These are phyloP conservation scores for Thaleichthys pacificus DNA, from an alignment of 2,797 vertebrate genomes.

Conservation along the genomic window DNA sequence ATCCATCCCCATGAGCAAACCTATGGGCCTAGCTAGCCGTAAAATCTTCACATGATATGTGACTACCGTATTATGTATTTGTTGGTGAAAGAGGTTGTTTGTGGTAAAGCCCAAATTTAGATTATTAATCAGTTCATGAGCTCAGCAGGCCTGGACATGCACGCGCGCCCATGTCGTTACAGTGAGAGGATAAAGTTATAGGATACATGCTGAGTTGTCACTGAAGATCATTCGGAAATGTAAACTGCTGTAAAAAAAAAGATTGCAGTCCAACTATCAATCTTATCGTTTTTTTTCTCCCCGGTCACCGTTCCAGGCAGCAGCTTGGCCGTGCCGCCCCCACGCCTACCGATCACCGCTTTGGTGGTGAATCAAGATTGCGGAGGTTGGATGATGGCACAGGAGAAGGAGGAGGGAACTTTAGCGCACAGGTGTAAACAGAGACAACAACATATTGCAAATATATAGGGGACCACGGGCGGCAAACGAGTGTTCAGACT, in stretches of 20 bases:
- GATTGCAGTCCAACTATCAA: too few species aligned
- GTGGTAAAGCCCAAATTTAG: constrained; percentile 51
- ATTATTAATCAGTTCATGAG: constrained; percentile 62
- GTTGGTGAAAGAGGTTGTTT: constrained; percentile 43
- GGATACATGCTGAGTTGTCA: neutral
- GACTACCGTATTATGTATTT: neutral
- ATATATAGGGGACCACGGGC: too few species aligned
- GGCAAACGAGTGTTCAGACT: too few species aligned
- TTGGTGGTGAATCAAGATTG: constrained; percentile 9
- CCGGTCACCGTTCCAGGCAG: neutral
- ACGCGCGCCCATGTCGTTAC: neutral
- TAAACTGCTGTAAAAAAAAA: neutral
- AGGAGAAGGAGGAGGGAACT: constrained; percentile 25
- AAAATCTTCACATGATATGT: too few species aligned
- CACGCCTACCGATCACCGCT: neutral
- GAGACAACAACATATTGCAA: constrained; percentile 26
- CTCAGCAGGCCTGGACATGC: constrained; percentile 38
- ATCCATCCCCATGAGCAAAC: too few species aligned
- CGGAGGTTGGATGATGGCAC: constrained; percentile 21
- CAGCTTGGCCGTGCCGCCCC: neutral
- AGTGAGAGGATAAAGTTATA: neutral
- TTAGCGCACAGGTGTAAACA: constrained; percentile 29
- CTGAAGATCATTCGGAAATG: neutral
- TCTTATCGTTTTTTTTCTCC: neutral
- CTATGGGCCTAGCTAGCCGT: too few species aligned